Evolutionary conservation across 2,113 vertebrate genomes (phyloP).

Genomic region (Oceanites oceanicus): DNA sequence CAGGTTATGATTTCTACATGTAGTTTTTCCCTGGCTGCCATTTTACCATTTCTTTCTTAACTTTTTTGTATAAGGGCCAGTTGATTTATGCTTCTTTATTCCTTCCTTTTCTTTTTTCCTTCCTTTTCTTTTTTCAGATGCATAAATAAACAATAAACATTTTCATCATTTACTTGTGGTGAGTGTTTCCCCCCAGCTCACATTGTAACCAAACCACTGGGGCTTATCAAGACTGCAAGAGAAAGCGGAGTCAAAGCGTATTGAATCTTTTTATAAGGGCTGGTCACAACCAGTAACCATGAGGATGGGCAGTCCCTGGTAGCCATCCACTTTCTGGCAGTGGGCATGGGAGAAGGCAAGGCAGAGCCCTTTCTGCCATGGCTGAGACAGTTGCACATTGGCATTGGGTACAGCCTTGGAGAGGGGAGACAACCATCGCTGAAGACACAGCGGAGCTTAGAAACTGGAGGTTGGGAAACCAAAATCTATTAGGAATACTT

Average conservation of each 20-base stretch:
- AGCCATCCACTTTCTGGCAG: neutral
- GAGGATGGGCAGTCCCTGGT: neutral
- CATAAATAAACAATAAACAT: neutral
- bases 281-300: neutral
- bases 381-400: neutral
- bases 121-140: neutral
- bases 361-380: neutral
- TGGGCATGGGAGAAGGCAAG: neutral
- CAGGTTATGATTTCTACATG: neutral
- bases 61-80: neutral
- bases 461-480: neutral
- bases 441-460: neutral
- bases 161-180: neutral
- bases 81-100: too few species aligned
- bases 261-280: neutral
- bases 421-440: fast-evolving
- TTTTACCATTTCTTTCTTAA: neutral
- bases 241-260: neutral
- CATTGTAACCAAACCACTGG: neutral
- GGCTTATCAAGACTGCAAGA: neutral
- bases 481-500: neutral
- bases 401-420: fast-evolving
- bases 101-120: fast-evolving
- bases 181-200: neutral
- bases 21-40: neutral